Evolutionary conservation across 2,888 invertebrate genomes (phyloP).

Genomic region (Apamea monoglypha): DNA sequence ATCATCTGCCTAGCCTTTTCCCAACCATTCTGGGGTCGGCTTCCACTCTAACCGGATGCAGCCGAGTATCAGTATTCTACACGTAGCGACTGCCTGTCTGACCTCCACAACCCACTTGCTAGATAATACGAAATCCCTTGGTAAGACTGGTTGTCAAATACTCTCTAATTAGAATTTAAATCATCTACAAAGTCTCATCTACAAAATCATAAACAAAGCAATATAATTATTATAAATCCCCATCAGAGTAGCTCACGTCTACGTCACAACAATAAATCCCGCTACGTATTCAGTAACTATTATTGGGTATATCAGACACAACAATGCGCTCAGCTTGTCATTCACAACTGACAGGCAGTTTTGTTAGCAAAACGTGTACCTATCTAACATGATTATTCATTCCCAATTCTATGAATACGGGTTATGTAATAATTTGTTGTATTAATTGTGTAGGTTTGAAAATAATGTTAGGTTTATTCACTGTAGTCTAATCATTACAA

Average conservation of each 20-base stretch:
- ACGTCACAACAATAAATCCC: background rate
- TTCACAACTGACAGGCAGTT: constrained; percentile 34
- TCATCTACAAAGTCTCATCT: too few relatives aligned
- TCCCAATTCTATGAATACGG: background rate
- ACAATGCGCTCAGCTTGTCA: constrained; percentile 25
- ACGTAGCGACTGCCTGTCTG: too few relatives aligned
- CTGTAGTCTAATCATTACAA: background rate
- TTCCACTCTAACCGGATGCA: too few relatives aligned
- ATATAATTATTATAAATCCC: background rate
- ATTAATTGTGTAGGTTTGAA: background rate
- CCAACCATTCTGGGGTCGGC: too few relatives aligned
- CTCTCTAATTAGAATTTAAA: too few relatives aligned
- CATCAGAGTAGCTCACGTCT: background rate
- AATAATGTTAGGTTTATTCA: background rate
- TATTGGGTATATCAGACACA: constrained; percentile 3
- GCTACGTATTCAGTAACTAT: constrained; percentile 32
- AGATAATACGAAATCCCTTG: too few relatives aligned
- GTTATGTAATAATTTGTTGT: background rate
- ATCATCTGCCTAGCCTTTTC: too few relatives aligned
- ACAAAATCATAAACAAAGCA: background rate
- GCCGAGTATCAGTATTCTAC: too few relatives aligned
- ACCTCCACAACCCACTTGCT: too few relatives aligned
- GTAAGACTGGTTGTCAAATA: too few relatives aligned
- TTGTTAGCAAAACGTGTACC: constrained; percentile 23
- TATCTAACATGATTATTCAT: constrained; percentile 4